Conservation (phyloP, 2,888 invertebrate species). For the Miltochrista miniata region DNA sequence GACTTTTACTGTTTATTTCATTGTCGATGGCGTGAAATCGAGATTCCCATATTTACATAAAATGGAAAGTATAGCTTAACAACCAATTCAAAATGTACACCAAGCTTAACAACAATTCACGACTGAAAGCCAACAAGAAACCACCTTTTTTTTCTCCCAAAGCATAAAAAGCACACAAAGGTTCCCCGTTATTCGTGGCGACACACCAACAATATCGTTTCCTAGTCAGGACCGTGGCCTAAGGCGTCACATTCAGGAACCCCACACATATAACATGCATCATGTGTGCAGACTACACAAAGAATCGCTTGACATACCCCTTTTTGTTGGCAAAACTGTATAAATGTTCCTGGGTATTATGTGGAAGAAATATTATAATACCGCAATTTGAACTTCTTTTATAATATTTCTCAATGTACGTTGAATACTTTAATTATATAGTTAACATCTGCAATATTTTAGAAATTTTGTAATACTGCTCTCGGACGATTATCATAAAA, state of each 20-base stretch:
- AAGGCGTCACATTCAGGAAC: slow-evolving; percentile 13
- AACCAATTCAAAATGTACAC: too few relatives aligned
- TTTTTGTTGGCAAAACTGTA: slow-evolving; percentile 5
- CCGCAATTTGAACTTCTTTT: slow-evolving; percentile 2
- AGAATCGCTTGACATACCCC: slow-evolving; percentile 28
- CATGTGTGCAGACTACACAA: slow-evolving; percentile 33
- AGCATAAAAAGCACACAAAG: not conserved
- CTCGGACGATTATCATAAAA: too few relatives aligned
- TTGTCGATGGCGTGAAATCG: too few relatives aligned
- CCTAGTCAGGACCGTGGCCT: slow-evolving; percentile 8
- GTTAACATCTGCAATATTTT: too few relatives aligned
- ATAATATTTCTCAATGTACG: too few relatives aligned
- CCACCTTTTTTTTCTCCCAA: not conserved
- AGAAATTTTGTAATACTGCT: too few relatives aligned
- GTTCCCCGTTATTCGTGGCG: not conserved
- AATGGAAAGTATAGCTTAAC: too few relatives aligned
- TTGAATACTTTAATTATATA: too few relatives aligned
- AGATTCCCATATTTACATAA: too few relatives aligned
- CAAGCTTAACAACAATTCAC: too few relatives aligned
- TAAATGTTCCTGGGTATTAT: slow-evolving; percentile 12
- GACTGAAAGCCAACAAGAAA: not conserved
- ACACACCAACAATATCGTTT: slow-evolving; percentile 4
- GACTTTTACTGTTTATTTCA: too few relatives aligned
- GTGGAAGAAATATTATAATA: not conserved
- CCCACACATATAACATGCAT: slow-evolving; percentile 9